Percentiles rank a stretch among this genome's conserved stretches.
Evolutionary conservation across 2,113 vertebrate species (phyloP).

Genomic region (Labeo rohita): DNA sequence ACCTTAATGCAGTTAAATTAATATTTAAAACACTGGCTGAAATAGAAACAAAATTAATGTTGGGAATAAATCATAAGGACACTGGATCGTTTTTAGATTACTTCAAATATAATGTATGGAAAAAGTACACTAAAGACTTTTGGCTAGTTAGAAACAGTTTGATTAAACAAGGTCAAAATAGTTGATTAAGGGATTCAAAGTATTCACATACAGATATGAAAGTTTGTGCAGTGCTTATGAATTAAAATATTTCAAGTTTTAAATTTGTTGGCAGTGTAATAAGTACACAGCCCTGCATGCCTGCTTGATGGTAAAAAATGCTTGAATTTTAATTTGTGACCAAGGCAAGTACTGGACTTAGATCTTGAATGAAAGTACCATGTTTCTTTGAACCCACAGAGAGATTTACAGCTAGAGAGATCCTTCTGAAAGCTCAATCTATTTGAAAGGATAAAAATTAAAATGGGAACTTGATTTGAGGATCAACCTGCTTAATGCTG

Average conservation of each 20-base stretch:
- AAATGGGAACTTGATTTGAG: not conserved
- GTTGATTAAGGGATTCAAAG: not conserved
- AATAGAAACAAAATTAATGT: slow-evolving; percentile 22
- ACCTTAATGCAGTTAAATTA: slow-evolving; percentile 33
- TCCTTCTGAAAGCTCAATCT: slow-evolving; percentile 23
- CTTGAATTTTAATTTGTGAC: slow-evolving; percentile 23
- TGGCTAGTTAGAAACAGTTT: not conserved
- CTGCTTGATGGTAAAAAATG: not conserved
- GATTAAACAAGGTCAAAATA: not conserved
- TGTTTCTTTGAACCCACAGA: slow-evolving; percentile 17
- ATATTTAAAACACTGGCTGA: slow-evolving; percentile 41
- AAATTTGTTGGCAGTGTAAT: slow-evolving; percentile 6
- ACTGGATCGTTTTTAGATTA: not conserved
- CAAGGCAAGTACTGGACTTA: slow-evolving; percentile 23
- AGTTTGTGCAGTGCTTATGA: slow-evolving; percentile 4
- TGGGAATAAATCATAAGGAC: slow-evolving; percentile 34
- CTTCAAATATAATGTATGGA: slow-evolving; percentile 17
- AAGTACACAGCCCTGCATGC: not conserved
- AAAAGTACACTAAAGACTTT: not conserved
- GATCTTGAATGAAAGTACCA: slow-evolving; percentile 30
- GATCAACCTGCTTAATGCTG: not conserved
- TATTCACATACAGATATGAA: not conserved
- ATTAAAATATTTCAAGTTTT: not conserved
- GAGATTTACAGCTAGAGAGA: not conserved
- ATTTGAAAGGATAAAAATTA: slow-evolving; percentile 28